Evolutionary conservation across 2,888 invertebrate genomes (phyloP).

Genomic region (Trachelus iudaicus): DNA sequence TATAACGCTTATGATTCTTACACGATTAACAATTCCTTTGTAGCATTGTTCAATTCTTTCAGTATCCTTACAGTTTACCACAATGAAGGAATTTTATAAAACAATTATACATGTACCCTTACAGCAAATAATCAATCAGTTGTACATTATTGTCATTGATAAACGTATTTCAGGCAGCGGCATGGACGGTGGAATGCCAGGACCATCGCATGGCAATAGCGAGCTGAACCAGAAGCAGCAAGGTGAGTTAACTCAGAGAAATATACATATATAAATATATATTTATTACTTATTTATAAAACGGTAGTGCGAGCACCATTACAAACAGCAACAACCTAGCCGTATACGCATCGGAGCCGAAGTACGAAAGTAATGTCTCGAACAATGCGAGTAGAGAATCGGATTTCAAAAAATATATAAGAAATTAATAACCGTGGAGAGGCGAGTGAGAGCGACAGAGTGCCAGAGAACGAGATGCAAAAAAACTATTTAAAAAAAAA

Average conservation of each 20-base stretch:
- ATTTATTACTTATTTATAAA: constrained; percentile 22
- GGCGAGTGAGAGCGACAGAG: constrained; percentile 17
- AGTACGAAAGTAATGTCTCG: neutral
- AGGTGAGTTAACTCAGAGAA: constrained; percentile 54
- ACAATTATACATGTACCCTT: neutral
- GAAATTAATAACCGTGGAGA: constrained; percentile 25
- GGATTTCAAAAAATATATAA: constrained; percentile 43
- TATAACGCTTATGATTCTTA: neutral
- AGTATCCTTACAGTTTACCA: neutral
- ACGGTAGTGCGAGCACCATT: constrained; percentile 66
- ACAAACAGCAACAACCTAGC: constrained; percentile 67
- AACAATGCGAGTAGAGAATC: constrained; percentile 60
- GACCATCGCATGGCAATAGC: constrained; percentile 59
- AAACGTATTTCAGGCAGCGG: constrained; percentile 46
- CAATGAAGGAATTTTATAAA: neutral
- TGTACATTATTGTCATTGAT: neutral
- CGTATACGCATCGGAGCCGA: constrained; percentile 37
- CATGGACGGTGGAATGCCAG: constrained; percentile 62
- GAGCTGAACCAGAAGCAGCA: constrained; percentile 64
- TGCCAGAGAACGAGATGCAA: constrained; percentile 18
- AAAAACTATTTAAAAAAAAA: constrained; percentile 11
- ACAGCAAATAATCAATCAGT: neutral
- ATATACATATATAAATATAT: constrained; percentile 7
- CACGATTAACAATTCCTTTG: neutral
- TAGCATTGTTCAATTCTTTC: neutral